These are phyloP conservation scores for Characodon lateralis DNA, from an alignment of 2,797 vertebrate genomes.

Conservation along the genomic window DNA sequence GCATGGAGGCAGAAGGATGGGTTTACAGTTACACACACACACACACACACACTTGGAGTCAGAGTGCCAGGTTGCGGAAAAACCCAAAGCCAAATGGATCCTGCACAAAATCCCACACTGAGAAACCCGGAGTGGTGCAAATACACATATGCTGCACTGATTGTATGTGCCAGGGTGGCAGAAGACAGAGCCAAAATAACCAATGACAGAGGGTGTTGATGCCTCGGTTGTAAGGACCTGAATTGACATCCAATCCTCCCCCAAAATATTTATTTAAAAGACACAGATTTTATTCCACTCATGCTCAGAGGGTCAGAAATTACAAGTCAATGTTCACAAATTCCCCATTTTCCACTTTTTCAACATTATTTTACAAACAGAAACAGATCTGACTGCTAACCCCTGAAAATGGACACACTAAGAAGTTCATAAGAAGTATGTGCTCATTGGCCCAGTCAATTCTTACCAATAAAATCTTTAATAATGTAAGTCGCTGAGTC, in stretches of 20 bases:
- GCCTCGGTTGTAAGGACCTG: slow-evolving; percentile 31
- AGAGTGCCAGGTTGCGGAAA: slow-evolving; percentile 55
- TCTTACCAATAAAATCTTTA: slow-evolving; percentile 62
- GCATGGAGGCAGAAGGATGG: slow-evolving; percentile 58
- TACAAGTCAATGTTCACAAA: slow-evolving; percentile 37
- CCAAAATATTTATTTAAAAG: slow-evolving; percentile 32
- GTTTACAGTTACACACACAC: slow-evolving; percentile 35
- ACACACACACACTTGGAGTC: slow-evolving; percentile 23
- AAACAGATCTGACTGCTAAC: slow-evolving; percentile 35
- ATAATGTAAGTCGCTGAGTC: slow-evolving; percentile 58
- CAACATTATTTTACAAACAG: slow-evolving; percentile 24
- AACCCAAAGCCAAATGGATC: slow-evolving; percentile 65
- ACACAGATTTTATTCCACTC: slow-evolving; percentile 28
- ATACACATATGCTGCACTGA: slow-evolving; percentile 58
- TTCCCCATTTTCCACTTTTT: slow-evolving; percentile 48
- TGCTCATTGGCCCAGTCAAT: slow-evolving; percentile 45
- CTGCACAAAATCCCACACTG: slow-evolving; percentile 58
- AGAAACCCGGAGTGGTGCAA: slow-evolving; percentile 45
- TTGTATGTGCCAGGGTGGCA: slow-evolving; percentile 42
- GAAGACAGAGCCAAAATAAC: slow-evolving; percentile 27
- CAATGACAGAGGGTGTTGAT: slow-evolving; percentile 35
- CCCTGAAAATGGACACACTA: slow-evolving; percentile 52
- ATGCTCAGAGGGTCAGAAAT: not conserved
- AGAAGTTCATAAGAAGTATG: slow-evolving; percentile 26
- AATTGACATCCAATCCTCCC: slow-evolving; percentile 39